phyloP scores from a whole-genome alignment of 2,113 vertebrate species.

The Porphyrio hochstetteri region DNA sequence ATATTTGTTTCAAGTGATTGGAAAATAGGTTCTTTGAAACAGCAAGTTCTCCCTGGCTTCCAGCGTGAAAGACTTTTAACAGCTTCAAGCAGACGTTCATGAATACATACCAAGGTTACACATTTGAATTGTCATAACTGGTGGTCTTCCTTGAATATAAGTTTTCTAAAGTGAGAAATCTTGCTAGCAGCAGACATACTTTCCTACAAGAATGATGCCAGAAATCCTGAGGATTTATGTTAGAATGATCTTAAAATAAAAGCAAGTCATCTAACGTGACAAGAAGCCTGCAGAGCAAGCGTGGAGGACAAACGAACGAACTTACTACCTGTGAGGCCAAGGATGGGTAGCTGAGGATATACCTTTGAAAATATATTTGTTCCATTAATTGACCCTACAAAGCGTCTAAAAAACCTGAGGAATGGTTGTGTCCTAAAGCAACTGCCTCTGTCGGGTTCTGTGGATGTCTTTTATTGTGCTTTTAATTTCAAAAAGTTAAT shows the following conservation, averaged over 20 bases:
- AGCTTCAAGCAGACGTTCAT: background rate
- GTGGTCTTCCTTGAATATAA: background rate
- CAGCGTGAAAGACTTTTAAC: background rate
- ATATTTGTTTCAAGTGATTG: background rate
- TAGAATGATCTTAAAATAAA: background rate
- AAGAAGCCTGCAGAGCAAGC: background rate
- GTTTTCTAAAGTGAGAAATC: background rate
- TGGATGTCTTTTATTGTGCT: background rate
- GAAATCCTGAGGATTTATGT: background rate
- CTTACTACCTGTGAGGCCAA: slow-evolving; percentile 49
- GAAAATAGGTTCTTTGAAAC: background rate
- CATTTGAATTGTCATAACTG: background rate
- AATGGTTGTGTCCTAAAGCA: background rate
- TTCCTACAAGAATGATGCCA: background rate
- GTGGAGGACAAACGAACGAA: background rate
- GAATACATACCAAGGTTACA: background rate
- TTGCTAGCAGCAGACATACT: background rate
- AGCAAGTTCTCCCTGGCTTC: background rate
- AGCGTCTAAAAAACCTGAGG: background rate
- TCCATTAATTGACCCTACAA: background rate
- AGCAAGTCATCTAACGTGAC: background rate
- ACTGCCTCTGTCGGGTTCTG: background rate
- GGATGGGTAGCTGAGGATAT: slow-evolving; percentile 7
- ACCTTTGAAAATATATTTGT: background rate
- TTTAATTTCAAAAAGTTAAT: background rate